Evolutionary conservation across 2,113 vertebrate genomes (phyloP).

Genomic region (Clarias magur): DNA sequence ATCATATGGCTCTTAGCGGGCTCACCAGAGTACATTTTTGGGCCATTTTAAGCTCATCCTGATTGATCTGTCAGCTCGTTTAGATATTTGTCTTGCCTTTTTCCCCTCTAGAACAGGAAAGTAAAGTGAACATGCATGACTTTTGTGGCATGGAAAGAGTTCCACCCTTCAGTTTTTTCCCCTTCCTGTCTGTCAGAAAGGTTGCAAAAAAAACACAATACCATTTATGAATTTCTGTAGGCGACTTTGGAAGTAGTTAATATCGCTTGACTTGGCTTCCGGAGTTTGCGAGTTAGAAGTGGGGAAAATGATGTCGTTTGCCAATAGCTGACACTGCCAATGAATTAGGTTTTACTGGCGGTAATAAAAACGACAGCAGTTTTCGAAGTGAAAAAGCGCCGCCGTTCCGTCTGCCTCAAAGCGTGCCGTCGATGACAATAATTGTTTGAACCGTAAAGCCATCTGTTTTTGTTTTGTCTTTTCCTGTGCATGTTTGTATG

Average conservation of each 20-base stretch:
- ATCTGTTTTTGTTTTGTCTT: slow-evolving; percentile 6
- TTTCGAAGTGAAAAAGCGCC: slow-evolving; percentile 22
- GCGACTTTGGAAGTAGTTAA: background rate
- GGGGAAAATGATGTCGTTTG: slow-evolving; percentile 20
- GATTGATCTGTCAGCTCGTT: slow-evolving; percentile 6
- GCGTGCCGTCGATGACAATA: slow-evolving; percentile 16
- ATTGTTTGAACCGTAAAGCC: slow-evolving; percentile 44
- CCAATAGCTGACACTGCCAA: slow-evolving; percentile 4
- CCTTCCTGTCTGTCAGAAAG: background rate
- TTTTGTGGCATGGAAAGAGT: background rate
- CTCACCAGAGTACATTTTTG: background rate
- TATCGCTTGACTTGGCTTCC: background rate
- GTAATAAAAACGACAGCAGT: slow-evolving; percentile 43
- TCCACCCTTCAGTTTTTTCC: background rate
- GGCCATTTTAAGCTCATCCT: slow-evolving; percentile 1
- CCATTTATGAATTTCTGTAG: background rate
- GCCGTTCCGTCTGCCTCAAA: slow-evolving; percentile 26
- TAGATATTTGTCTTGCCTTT: background rate
- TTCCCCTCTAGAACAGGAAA: background rate
- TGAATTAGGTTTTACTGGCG: slow-evolving; percentile 32
- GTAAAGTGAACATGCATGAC: background rate
- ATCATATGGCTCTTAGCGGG: background rate
- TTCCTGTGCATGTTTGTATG: background rate
- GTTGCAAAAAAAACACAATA: background rate
- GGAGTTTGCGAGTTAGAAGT: background rate